Evolutionary conservation across 2,888 invertebrate genomes (phyloP), one percentile per base, ranked within the genome.

Genomic region (Brenthis hecate): DNA sequence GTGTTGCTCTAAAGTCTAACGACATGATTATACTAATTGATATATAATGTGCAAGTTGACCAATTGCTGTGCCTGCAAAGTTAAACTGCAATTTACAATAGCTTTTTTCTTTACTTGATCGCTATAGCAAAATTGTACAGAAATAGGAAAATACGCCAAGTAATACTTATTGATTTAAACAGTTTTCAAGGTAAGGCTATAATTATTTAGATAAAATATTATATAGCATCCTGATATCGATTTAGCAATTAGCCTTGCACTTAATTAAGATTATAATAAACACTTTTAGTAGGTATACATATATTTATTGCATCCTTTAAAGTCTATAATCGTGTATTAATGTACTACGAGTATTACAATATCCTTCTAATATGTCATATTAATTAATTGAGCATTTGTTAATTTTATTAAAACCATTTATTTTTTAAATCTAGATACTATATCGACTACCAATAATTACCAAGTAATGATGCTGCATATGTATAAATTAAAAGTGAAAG

Each of bases 141-240:
- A 14, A 53, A 43, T 53, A 19, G 50, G 48, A 60, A 50, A 66
- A 48, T 16, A 48, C 16, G n/a, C 23, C n/a, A 62, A 70, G 47
- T 64, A 70, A 65, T 65, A 57, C 54, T 62, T 70, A 23, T 43
- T 51, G 56, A 56, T 65, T 61, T 63, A 60, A 36, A 61, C 61
- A 60, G 43, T 54, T 51, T 66, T 56, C 66, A 68, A 71, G 68
- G 68, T 55, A 58, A 55, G 63, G 47, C 56, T 61, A 53, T 50
- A 51, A 61, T 55, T 36, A 65, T 61, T 68, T 61, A 68, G 62
- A 65, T 71, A 68, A 71, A 61, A 65, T 43, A 43, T 43, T 56
- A 28, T 63, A 53, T 56, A 61, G 47, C 43, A 65, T 62, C 61
- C 60, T 63, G 58, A 51, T 68, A 67, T 67, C 55, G 32, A 55